Base-by-base conservation (phyloP, 2,888 invertebrate species). In the Eretmocerus hayati region DNA sequence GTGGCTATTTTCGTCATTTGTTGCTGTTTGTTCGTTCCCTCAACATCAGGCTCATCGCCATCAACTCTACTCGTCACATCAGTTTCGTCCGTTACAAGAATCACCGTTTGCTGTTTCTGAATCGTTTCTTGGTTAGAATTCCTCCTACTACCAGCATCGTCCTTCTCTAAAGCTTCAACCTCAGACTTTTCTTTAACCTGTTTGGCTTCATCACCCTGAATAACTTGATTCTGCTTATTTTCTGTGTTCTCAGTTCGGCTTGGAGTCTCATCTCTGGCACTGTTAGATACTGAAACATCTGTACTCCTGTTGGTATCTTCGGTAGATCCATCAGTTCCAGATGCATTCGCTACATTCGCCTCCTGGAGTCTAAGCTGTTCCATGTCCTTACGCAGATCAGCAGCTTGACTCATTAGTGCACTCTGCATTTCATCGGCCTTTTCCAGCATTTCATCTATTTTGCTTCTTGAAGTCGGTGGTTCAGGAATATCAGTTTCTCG, bases 351-450 rank as follows among this genome's bases (percentile, higher is more conserved):
- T 15, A 9, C 6, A 13, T 8, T n/a, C n/a, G n/a, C 56, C 13
- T 62, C 60, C 3, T 61, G 56, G 6, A 61, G 57, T 6, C 62
- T 56, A 57, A 62, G 62, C 37, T 63, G 63, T 47, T 67, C 64
- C 39, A 67, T 61, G 37, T 63, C 65, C 36, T 63, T 67, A 37
- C 54, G 62, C 50, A 67, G 46, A 55, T 62, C 65, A 0, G 59
- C 63, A 2, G 65, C 66, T 38, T 64, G 67, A 2, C 56, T 53
- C 48, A 66, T 49, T 1, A 66, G 46, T 2, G 55, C 56, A 19
- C 55, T 58, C 16, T 62, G 60, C 33, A 62, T 47, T 16, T 61
- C 62, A 11, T 63, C 64, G 1, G 59, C 61, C 35, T 64, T 62
- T 30, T 61, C 61, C 8, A 64, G 38, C n/a, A 66, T 63, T 21